Percentiles rank a stretch among this genome's conserved stretches.
These are phyloP conservation scores for Macrocentrus cingulum DNA, from an alignment of 1,140 invertebrate genomes.

Conservation along the genomic window DNA sequence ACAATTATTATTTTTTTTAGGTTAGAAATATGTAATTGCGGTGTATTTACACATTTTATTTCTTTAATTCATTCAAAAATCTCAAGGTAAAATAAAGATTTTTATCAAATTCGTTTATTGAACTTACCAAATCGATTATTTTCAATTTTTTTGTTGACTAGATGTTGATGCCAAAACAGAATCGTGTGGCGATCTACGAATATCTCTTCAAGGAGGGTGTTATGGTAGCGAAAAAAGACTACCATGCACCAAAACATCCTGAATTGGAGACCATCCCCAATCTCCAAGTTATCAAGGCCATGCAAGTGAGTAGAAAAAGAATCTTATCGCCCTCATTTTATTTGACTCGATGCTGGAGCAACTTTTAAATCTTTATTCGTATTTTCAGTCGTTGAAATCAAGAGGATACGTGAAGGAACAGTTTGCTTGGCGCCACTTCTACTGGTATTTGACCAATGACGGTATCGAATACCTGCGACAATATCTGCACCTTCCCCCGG, in stretches of 20 bases:
- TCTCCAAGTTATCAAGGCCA: constrained; percentile 97
- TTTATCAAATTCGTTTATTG: not conserved
- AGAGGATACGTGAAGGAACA: constrained; percentile 96
- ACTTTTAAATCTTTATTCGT: too few relatives aligned
- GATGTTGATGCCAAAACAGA: constrained; percentile 99
- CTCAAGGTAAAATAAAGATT: not conserved
- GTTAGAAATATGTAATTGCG: not conserved
- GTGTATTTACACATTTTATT: too few relatives aligned
- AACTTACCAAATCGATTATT: too few relatives aligned
- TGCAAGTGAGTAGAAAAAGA: constrained; percentile 67
- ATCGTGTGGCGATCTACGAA: constrained; percentile 94
- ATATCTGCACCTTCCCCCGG: constrained; percentile 92
- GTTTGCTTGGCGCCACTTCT: constrained; percentile 99
- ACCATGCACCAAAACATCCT: constrained; percentile 92
- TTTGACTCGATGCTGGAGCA: too few relatives aligned
- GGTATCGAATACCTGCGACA: constrained; percentile 95
- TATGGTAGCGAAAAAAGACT: constrained; percentile 97
- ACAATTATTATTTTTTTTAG: not conserved
- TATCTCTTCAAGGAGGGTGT: constrained; percentile 97
- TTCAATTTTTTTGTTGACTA: constrained; percentile 38
- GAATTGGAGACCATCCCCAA: constrained; percentile 93
- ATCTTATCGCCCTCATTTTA: too few relatives aligned
- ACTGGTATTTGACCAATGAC: constrained; percentile 99
- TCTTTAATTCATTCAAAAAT: not conserved
- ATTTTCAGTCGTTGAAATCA: constrained; percentile 88